phyloP scores from a whole-genome alignment of 2,888 invertebrate genomes.

The Melinaea marsaeus region DNA sequence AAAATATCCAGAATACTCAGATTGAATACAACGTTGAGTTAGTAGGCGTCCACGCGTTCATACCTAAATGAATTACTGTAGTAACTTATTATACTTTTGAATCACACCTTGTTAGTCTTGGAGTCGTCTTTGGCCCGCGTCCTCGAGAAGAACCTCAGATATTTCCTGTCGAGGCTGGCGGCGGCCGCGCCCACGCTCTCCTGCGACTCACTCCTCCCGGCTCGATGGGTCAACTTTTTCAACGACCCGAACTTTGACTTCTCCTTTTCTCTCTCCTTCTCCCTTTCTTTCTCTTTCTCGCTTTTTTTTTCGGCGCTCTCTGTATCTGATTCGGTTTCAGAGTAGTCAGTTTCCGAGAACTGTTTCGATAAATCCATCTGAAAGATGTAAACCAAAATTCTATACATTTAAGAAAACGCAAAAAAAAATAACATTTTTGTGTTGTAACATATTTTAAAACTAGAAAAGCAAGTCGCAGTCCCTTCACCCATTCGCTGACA shows the following conservation, averaged over 20 bases:
- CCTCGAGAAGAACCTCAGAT: constrained; percentile 73
- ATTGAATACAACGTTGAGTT: too few species aligned
- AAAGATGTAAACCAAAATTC: background rate
- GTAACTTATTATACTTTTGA: background rate
- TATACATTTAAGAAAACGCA: too few species aligned
- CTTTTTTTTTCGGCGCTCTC: constrained; percentile 46
- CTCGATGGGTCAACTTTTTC: constrained; percentile 80
- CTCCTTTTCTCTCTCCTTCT: constrained; percentile 54
- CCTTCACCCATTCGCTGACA: too few species aligned
- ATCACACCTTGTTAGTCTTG: constrained; percentile 50
- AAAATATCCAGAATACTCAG: too few species aligned
- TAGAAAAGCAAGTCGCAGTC: too few species aligned
- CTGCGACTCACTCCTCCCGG: constrained; percentile 61
- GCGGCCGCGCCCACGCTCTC: constrained; percentile 71
- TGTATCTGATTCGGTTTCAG: constrained; percentile 69
- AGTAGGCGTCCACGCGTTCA: too few species aligned
- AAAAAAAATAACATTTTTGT: too few species aligned
- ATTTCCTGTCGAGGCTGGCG: constrained; percentile 85
- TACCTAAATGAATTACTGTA: too few species aligned
- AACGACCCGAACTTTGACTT: constrained; percentile 82
- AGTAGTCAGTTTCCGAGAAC: constrained; percentile 80
- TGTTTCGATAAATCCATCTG: constrained; percentile 60
- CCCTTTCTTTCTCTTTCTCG: constrained; percentile 39
- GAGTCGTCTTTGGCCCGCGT: constrained; percentile 67
- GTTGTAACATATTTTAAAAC: too few species aligned